These are phyloP conservation scores for Ditylenchus dipsaci DNA, from an alignment of 1,140 invertebrate genomes.

Conservation along the genomic window DNA sequence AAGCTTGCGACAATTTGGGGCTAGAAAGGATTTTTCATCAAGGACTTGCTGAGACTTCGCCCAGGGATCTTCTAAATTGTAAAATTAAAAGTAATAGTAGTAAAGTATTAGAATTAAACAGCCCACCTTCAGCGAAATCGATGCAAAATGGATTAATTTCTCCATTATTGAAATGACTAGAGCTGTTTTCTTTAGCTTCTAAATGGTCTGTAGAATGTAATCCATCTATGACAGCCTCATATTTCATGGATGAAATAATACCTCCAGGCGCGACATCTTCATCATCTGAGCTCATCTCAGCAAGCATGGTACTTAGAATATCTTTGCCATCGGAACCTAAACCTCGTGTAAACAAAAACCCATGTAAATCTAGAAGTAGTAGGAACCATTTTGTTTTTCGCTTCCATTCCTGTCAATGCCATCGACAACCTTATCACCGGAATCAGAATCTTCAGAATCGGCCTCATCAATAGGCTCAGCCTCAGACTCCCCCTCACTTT, in stretches of 20 bases:
- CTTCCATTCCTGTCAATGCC: constrained; percentile 28
- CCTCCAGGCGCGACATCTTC: not conserved
- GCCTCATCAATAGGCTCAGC: constrained; percentile 8
- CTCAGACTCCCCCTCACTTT: constrained; percentile 26
- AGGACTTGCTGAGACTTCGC: constrained; percentile 36
- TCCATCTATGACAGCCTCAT: not conserved
- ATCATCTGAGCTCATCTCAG: constrained; percentile 28
- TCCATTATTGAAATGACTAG: not conserved
- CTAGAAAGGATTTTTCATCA: constrained; percentile 64
- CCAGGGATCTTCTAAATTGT: constrained; percentile 31
- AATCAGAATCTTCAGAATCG: constrained; percentile 5
- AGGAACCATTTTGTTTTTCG: constrained; percentile 7
- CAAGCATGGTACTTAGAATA: constrained; percentile 20
- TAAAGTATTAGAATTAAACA: constrained; percentile 5
- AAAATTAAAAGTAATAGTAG: constrained; percentile 1
- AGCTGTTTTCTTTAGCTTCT: constrained; percentile 10
- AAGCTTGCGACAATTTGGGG: constrained; percentile 32
- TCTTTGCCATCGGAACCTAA: constrained; percentile 16
- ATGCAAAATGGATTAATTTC: constrained; percentile 53
- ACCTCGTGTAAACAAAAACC: too few species aligned
- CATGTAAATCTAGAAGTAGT: too few species aligned
- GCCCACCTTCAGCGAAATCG: constrained; percentile 44
- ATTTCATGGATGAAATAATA: not conserved
- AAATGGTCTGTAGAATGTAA: not conserved
- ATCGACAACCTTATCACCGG: constrained; percentile 16